phyloP scores from a whole-genome alignment of 2,888 invertebrate genomes.

The Mesochorus sp. region DNA sequence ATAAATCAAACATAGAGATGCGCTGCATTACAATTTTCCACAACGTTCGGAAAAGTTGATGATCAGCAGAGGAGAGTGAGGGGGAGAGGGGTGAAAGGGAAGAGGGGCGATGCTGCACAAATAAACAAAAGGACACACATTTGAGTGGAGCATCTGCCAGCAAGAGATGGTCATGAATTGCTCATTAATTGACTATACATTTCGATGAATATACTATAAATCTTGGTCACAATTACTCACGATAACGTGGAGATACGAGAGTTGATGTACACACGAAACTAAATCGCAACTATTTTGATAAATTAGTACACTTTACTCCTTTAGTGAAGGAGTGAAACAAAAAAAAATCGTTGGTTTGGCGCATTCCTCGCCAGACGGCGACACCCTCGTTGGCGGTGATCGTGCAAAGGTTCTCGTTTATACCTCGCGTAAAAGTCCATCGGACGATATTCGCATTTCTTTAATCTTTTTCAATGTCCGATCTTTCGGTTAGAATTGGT shows the following conservation, averaged over 20 bases:
- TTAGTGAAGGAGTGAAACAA: conserved; percentile 76
- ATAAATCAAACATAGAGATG: too few relatives aligned
- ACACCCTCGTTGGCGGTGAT: too few relatives aligned
- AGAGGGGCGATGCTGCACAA: conserved; percentile 69
- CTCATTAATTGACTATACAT: conserved; percentile 32
- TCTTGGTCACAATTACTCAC: conserved; percentile 74
- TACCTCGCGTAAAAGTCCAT: too few relatives aligned
- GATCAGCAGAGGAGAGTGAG: too few relatives aligned
- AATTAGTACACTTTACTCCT: conserved; percentile 79
- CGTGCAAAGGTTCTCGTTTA: too few relatives aligned
- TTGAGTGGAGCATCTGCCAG: conserved; percentile 40
- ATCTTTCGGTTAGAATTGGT: too few relatives aligned
- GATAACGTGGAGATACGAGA: conserved; percentile 70
- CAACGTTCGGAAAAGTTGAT: too few relatives aligned
- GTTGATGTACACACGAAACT: conserved; percentile 61
- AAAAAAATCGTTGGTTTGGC: conserved; percentile 73
- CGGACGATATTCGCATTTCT: too few relatives aligned
- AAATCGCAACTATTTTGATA: conserved; percentile 78
- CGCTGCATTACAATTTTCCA: too few relatives aligned
- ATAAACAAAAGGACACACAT: conserved; percentile 76
- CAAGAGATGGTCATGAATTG: neutral
- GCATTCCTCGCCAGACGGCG: conserved; percentile 79
- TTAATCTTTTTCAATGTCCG: too few relatives aligned
- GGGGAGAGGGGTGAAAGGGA: too few relatives aligned
- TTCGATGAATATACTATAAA: conserved; percentile 52